These are phyloP conservation scores for Ameiurus melas DNA, from an alignment of 2,113 vertebrate species.

Conservation along the genomic window DNA sequence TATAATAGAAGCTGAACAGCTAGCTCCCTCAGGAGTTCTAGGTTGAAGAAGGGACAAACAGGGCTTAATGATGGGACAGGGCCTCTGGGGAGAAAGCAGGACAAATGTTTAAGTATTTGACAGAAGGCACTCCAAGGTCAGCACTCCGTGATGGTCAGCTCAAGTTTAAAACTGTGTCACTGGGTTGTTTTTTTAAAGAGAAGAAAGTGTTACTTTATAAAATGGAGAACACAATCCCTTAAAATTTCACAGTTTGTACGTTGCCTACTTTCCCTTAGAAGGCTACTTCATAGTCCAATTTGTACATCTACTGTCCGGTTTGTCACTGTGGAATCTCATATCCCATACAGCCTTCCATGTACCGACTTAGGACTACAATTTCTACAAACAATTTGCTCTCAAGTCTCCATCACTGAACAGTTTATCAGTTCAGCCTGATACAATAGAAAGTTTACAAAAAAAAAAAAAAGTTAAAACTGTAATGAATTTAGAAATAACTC, in stretches of 20 bases:
- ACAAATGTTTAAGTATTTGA: constrained; percentile 29
- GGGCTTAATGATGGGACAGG: constrained; percentile 30
- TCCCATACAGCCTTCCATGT: neutral
- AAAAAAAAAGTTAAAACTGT: too few species aligned
- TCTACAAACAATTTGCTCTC: too few species aligned
- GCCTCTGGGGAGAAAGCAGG: constrained; percentile 2
- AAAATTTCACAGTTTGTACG: neutral
- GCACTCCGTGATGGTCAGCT: neutral
- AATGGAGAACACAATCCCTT: neutral
- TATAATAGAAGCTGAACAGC: constrained; percentile 41
- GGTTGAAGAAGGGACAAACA: constrained; percentile 44
- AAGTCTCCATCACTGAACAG: too few species aligned
- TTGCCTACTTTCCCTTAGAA: neutral
- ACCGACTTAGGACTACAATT: too few species aligned
- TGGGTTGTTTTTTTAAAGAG: neutral
- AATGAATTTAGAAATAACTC: too few species aligned
- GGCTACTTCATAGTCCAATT: neutral
- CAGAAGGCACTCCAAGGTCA: constrained; percentile 4
- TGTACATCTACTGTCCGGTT: neutral
- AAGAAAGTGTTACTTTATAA: neutral
- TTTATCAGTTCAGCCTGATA: too few species aligned
- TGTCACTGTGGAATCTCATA: neutral
- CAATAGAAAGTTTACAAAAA: too few species aligned
- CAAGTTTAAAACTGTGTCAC: neutral
- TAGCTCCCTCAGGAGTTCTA: constrained; percentile 13